Evolutionary conservation across 1,140 invertebrate genomes (phyloP).

Genomic region (Apis cerana): DNA sequence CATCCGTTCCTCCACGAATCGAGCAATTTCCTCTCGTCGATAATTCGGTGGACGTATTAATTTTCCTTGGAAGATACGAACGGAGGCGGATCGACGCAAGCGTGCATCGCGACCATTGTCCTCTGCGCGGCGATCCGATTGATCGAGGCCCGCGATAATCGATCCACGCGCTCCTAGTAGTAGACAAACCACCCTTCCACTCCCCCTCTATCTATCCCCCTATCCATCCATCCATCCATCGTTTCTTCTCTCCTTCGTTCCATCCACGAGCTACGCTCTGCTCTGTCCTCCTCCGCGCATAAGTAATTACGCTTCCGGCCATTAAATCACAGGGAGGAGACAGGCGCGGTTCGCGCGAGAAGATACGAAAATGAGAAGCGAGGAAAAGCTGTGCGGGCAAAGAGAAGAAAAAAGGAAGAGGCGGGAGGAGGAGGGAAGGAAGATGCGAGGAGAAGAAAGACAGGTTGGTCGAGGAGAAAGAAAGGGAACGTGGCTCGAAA

Average conservation of each 20-base stretch:
- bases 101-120: too few relatives aligned
- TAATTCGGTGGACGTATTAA: too few relatives aligned
- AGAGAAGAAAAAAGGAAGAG: constrained; percentile 20
- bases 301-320: constrained; percentile 77
- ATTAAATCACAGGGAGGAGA: constrained; percentile 69
- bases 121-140: too few relatives aligned
- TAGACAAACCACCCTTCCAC: too few relatives aligned
- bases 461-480: too few relatives aligned
- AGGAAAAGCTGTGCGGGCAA: constrained; percentile 28
- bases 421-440: background rate
- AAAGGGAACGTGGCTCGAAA: constrained; percentile 55
- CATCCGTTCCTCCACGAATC: too few relatives aligned
- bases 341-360: constrained; percentile 26
- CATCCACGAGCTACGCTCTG: constrained; percentile 18
- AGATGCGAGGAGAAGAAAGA: background rate
- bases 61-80: too few relatives aligned
- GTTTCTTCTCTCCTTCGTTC: background rate
- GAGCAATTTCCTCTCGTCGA: too few relatives aligned
- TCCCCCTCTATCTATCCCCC: background rate
- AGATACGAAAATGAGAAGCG: constrained; percentile 42
- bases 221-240: background rate
- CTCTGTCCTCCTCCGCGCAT: constrained; percentile 40
- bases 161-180: too few relatives aligned
- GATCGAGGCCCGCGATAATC: too few relatives aligned
- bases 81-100: too few relatives aligned